Evolutionary conservation across 2,888 invertebrate genomes (phyloP), one percentile per base, ranked within the genome.

Genomic region (Nudaria mundana): DNA sequence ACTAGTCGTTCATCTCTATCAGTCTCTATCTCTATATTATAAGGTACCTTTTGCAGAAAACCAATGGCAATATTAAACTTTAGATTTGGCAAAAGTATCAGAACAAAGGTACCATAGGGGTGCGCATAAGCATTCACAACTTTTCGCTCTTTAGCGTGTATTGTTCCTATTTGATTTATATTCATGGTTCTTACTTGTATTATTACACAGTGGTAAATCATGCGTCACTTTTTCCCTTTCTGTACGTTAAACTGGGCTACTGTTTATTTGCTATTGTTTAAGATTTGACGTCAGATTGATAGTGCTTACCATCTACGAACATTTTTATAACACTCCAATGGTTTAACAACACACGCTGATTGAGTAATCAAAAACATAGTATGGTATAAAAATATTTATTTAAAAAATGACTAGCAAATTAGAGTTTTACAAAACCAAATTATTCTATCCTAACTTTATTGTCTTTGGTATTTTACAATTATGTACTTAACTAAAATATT

Each of bases 81-180:
- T 65, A 52, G 52, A 60, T 53, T 57, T 57, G 65, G 74, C 51
- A 60, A 70, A 67, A 70, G 66, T 58, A 63, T 39, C 54, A 54
- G 64, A 68, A 84, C 81, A 82, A 84, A 76, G 76, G 62, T 39
- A 24, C 63, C 63, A 71, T 76, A 76, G 74, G 85, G 83, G 84
- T 81, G 81, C 79, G 73, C 66, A 66, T 56, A 67, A 75, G 76
- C 81, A 82, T 86, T 86, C 84, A 86, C 82, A 79, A 85, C 76
- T 86, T 82, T 84, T 86, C 85, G 86, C 85, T 88, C 84, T 88
- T 87, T 88, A 87, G 73, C 71, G 59, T 51, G 60, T 70, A 77
- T 88, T 88, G 87, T 88, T 82, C 85, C 77, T 70, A 76, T 87
- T 85, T 87, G 88, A 88, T 88, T 87, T 88, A 88, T 87, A 88